Conservation (phyloP, 92 coral and sea anemone genomes). For the Bergia sp. region DNA sequence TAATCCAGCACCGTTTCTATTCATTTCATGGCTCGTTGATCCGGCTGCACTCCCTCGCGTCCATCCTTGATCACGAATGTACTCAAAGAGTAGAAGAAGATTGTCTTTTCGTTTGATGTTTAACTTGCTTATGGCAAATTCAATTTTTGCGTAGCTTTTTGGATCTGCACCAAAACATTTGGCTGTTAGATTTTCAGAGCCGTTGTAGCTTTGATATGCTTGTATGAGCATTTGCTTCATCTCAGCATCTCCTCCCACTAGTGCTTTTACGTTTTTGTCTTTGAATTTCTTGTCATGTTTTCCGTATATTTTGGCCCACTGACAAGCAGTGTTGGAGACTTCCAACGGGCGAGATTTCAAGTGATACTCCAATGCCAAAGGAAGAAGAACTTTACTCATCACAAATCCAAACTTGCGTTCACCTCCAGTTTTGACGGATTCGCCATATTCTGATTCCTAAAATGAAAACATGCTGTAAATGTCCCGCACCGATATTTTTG, state of each 20-base stretch:
- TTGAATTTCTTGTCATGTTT: neutral
- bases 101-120: slow-evolving; percentile 37
- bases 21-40: slow-evolving; percentile 60
- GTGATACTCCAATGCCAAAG: too few species aligned
- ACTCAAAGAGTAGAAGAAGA: neutral
- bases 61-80: too few species aligned
- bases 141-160: neutral
- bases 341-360: slow-evolving; percentile 45
- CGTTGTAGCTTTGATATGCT: slow-evolving; percentile 12
- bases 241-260: slow-evolving; percentile 28
- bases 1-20: slow-evolving; percentile 39
- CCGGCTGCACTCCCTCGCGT: slow-evolving; percentile 47
- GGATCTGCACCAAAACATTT: neutral
- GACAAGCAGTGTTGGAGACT: slow-evolving; percentile 22
- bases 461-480: neutral
- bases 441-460: neutral
- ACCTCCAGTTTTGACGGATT: neutral
- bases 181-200: neutral
- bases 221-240: neutral
- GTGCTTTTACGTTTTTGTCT: neutral
- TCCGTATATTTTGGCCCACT: slow-evolving; percentile 26
- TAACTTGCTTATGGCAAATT: neutral
- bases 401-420: slow-evolving; percentile 57
- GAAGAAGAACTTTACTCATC: slow-evolving; percentile 20
- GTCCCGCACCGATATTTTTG: too few species aligned